Conservation (phyloP, 1,140 invertebrate species). For the Chironomus striatipennis region DNA sequence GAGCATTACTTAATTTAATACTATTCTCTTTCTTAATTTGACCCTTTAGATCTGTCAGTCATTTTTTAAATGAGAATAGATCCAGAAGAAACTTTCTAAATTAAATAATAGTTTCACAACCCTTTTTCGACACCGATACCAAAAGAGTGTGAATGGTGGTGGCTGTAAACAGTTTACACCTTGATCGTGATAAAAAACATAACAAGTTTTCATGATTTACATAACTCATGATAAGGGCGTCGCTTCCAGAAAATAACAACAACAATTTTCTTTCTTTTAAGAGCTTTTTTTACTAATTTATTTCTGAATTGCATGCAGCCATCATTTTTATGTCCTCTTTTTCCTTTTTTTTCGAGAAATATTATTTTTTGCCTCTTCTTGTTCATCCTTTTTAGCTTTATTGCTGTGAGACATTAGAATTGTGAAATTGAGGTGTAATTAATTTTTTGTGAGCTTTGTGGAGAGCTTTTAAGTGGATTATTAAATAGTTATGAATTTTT, state of each 20-base stretch:
- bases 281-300: slow-evolving; percentile 15
- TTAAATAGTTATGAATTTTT: too few relatives aligned
- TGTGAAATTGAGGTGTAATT: neutral
- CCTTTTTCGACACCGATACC: neutral
- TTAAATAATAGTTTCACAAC: too few relatives aligned
- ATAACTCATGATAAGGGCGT: slow-evolving; percentile 18
- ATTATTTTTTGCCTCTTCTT: too few relatives aligned
- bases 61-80: too few relatives aligned
- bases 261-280: neutral
- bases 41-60: too few relatives aligned
- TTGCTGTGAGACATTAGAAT: neutral
- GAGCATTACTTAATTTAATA: too few relatives aligned
- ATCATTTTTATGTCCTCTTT: neutral
- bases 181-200: slow-evolving; percentile 18
- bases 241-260: neutral
- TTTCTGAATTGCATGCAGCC: slow-evolving; percentile 19
- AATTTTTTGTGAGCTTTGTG: neutral
- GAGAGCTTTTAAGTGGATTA: neutral
- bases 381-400: neutral
- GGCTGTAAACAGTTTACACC: slow-evolving; percentile 21
- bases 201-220: slow-evolving; percentile 19
- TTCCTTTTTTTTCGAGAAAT: neutral
- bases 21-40: too few relatives aligned
- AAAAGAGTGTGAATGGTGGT: neutral
- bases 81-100: too few relatives aligned